A percentile compares a stretch with the other conserved stretches of the same genome.
These are phyloP conservation scores for Drosophila simulans DNA, from an alignment of 1,140 invertebrate genomes.

Conservation along the genomic window DNA sequence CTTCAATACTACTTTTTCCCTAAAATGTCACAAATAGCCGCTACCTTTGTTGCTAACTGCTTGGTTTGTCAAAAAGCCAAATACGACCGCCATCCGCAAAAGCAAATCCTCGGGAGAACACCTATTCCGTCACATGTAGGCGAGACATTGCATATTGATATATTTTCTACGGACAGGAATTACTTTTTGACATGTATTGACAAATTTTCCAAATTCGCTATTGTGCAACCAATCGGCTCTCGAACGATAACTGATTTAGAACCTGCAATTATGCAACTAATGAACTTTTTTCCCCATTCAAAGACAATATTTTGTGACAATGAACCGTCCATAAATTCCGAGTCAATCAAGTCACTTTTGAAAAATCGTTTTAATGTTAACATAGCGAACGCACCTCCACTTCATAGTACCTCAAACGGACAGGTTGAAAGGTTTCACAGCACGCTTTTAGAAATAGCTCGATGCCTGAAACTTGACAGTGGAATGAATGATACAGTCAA, in stretches of 20 bases:
- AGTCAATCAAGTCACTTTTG: slow-evolving; percentile 5
- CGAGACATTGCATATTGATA: no score
- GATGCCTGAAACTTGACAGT: no score
- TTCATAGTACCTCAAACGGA: no score
- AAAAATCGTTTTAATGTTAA: slow-evolving; percentile 3
- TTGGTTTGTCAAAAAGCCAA: slow-evolving; percentile 12
- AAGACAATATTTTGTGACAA: neutral
- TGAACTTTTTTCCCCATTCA: neutral
- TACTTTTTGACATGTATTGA: slow-evolving; percentile 6
- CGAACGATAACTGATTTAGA: neutral
- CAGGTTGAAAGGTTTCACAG: no score
- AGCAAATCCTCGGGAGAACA: neutral
- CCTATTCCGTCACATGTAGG: neutral
- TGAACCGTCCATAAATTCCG: slow-evolving; percentile 7
- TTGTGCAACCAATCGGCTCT: neutral
- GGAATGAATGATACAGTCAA: no score
- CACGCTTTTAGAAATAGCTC: no score
- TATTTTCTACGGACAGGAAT: neutral
- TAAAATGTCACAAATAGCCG: slow-evolving; percentile 8
- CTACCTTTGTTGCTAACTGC: slow-evolving; percentile 11
- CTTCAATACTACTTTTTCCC: slow-evolving; percentile 12
- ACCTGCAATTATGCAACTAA: neutral
- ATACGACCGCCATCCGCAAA: slow-evolving; percentile 12
- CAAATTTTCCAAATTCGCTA: neutral
- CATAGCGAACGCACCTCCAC: neutral